Conservation (phyloP, 1,140 invertebrate species). For the Chironomus tepperi region DNA sequence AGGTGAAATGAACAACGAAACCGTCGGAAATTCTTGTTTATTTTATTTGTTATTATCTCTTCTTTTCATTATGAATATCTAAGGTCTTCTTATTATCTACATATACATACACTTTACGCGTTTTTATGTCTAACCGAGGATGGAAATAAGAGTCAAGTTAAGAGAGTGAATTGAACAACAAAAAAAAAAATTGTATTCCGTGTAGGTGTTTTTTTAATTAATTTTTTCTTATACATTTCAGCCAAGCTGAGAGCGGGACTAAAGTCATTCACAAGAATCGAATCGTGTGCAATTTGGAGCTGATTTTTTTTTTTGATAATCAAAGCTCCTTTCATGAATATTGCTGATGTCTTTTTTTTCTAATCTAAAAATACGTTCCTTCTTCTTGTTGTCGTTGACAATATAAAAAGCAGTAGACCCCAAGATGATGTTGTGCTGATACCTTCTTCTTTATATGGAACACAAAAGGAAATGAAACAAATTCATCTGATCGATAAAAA, state of each 20-base stretch:
- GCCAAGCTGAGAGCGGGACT: background rate
- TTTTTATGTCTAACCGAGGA: background rate
- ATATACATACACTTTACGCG: background rate
- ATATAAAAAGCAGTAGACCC: background rate
- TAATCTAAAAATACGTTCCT: background rate
- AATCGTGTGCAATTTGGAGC: background rate
- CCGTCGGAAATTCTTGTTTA: conserved; percentile 23
- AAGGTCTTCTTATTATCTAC: background rate
- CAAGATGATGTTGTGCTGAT: too few species aligned
- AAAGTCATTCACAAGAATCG: background rate
- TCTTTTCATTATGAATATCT: conserved; percentile 23
- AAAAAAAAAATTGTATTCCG: background rate
- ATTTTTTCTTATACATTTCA: conserved; percentile 2
- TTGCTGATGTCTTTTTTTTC: background rate
- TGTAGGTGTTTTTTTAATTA: conserved; percentile 24
- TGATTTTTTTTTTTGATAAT: background rate
- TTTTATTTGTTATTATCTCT: conserved; percentile 24
- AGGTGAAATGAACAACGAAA: conserved; percentile 17
- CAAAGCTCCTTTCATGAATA: background rate
- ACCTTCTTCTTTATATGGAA: background rate
- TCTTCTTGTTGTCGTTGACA: background rate
- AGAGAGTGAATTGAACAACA: background rate
- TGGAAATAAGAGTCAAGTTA: background rate
- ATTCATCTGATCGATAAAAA: background rate
- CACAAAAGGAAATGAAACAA: conserved; percentile 13